Percentiles rank a stretch among this genome's conserved stretches.
phyloP scores from a whole-genome alignment of 2,888 invertebrate species.

The Oxyscelio sp. region DNA sequence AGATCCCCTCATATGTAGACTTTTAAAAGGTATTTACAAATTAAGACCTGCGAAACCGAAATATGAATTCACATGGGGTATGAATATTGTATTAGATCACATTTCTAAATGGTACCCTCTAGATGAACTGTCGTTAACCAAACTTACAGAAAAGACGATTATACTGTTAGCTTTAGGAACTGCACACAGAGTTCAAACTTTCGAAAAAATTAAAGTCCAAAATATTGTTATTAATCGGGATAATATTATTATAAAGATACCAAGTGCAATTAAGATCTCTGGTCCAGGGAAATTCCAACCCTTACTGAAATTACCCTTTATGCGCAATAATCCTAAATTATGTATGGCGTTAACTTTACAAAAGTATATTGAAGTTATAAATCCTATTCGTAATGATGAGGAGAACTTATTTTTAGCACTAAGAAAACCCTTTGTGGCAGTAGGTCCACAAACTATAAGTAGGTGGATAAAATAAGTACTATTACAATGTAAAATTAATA shows the following conservation, averaged over 20 bases:
- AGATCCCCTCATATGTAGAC: too few relatives aligned
- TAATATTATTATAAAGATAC: neutral
- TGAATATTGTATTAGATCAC: too few relatives aligned
- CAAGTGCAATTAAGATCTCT: slow-evolving; percentile 13
- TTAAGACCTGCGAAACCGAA: too few relatives aligned
- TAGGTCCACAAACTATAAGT: slow-evolving; percentile 23
- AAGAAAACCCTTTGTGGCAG: slow-evolving; percentile 11
- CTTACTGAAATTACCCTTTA: slow-evolving; percentile 14
- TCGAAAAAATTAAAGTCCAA: too few relatives aligned
- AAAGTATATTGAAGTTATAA: slow-evolving; percentile 15
- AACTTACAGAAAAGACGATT: too few relatives aligned
- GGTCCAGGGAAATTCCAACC: slow-evolving; percentile 31
- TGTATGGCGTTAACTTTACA: slow-evolving; percentile 13
- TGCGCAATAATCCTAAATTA: neutral
- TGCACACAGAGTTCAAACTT: too few relatives aligned
- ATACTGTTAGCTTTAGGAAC: too few relatives aligned
- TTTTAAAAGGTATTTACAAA: too few relatives aligned
- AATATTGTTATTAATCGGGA: too few relatives aligned
- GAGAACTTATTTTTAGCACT: slow-evolving; percentile 22
- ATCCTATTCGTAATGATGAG: neutral
- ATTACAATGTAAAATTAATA: slow-evolving; percentile 15
- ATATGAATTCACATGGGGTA: too few relatives aligned
- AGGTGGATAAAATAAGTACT: slow-evolving; percentile 28
- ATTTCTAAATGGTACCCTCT: too few relatives aligned
- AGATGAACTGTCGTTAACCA: too few relatives aligned